Evolutionary conservation across 2,888 invertebrate species (phyloP).

Genomic region (Eucera pruinosa): DNA sequence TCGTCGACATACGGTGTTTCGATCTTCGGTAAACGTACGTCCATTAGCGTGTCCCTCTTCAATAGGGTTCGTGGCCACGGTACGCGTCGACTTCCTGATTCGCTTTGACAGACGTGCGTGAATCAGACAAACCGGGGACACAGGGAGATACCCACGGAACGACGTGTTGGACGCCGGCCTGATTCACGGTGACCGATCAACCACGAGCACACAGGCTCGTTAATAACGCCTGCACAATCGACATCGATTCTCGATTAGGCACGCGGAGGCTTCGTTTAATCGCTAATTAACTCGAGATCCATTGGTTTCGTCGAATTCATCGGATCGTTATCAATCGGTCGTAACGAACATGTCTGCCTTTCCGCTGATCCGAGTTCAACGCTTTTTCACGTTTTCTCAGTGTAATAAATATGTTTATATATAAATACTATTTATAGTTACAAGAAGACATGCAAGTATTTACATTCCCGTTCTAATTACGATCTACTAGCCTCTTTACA

Average conservation of each 20-base stretch:
- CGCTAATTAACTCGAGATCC: constrained; percentile 74
- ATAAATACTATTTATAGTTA: too few species aligned
- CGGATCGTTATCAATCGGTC: constrained; percentile 42
- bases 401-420: too few species aligned
- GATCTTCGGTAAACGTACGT: constrained; percentile 64
- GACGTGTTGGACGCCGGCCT: constrained; percentile 67
- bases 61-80: constrained; percentile 42
- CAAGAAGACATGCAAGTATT: too few species aligned
- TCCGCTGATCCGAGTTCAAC: not conserved
- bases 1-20: constrained; percentile 54
- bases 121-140: constrained; percentile 69
- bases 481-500: too few species aligned
- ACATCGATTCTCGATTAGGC: constrained; percentile 70
- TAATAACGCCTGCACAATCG: constrained; percentile 71
- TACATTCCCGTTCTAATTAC: too few species aligned
- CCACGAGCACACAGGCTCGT: constrained; percentile 66
- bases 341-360: not conserved
- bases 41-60: constrained; percentile 56
- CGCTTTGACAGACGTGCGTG: constrained; percentile 73
- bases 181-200: constrained; percentile 71
- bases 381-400: too few species aligned
- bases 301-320: constrained; percentile 60
- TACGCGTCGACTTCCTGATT: constrained; percentile 69
- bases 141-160: constrained; percentile 65
- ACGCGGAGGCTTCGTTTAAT: constrained; percentile 70